Base-by-base conservation (phyloP, 2,113 vertebrate species). In the Dipodomys spectabilis region DNA sequence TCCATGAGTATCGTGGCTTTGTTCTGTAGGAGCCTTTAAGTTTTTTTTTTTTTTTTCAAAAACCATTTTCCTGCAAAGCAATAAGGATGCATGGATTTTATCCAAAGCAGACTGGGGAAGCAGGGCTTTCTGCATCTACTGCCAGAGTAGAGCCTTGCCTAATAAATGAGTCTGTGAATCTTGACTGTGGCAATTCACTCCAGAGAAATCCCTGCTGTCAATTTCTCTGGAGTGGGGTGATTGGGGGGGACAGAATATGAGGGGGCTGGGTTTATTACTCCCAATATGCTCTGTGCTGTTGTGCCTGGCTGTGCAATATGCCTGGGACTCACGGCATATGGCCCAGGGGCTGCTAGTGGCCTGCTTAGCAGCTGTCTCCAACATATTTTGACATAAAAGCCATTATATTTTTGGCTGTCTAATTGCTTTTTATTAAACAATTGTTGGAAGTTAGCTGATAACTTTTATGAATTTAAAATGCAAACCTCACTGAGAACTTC, bases 291-390 rank as follows among this genome's bases (percentile, higher is more conserved):
- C 90, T 0, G 93, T 94, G 96, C 97, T 98, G 94, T 94, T 97
- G 93, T 91, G 85, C 92, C 97, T 92, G 90, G 90, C 5, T 92
- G 90, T 86, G 22, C 97, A 39, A 96, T 97, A 98, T 97, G 98
- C 96, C 97, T 94, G 82, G 96, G 96, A 98, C 97, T 92, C 12
- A 57, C 78, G 84, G 94, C 98, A 98, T 98, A 98, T 98, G 98
- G 97, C 96, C 97, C 0, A 32, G 97, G 96, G 97, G 97, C 95
- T 98, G 97, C 96, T 95, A 86, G 82, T 93, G 93, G 96, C 98
- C 97, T 90, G 5, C 96, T 97, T 75, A 97, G 96, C 98, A 98
- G 97, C 98, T 98, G 98, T 96, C 98, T 97, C 86, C 81, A 95
- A 95, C 93, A 96, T 86, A 97, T 97, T 96, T 94, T 98, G 97